Conservation (phyloP, 2,797 vertebrate genomes). For the Sarcoramphus papa region DNA sequence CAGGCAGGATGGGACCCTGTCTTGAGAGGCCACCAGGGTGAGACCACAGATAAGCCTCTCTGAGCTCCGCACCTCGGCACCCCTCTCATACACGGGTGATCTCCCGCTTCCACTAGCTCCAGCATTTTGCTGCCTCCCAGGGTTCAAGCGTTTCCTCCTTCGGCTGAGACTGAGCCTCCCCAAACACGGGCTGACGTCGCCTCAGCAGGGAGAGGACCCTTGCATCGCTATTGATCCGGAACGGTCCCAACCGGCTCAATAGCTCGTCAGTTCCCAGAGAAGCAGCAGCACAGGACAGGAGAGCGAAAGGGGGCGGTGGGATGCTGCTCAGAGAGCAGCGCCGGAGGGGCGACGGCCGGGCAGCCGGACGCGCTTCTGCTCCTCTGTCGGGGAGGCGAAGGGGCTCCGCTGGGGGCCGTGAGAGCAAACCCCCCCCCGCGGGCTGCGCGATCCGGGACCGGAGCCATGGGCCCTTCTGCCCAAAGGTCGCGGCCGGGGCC, state of each 20-base stretch:
- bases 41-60: too few relatives aligned
- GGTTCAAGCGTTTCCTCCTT: neutral
- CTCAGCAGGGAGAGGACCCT: neutral
- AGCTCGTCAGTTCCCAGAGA: neutral
- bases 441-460: neutral
- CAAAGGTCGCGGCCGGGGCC: neutral
- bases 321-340: neutral
- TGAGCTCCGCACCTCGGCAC: neutral
- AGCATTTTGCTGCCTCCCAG: neutral
- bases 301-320: too few relatives aligned
- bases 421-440: neutral
- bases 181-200: neutral
- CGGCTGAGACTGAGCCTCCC: neutral
- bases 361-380: neutral
- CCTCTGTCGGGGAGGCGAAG: too few relatives aligned
- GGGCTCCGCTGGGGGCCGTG: neutral
- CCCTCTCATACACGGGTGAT: neutral
- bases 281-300: neutral
- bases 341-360: neutral
- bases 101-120: neutral
- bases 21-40: neutral
- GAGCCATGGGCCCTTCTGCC: neutral
- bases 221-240: too few relatives aligned
- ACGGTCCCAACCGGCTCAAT: fast-evolving
- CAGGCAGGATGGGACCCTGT: neutral